Evolutionary conservation across 2,797 vertebrate species (phyloP), one percentile per base, ranked within the genome.

Genomic region (Poliocrania exsul): DNA sequence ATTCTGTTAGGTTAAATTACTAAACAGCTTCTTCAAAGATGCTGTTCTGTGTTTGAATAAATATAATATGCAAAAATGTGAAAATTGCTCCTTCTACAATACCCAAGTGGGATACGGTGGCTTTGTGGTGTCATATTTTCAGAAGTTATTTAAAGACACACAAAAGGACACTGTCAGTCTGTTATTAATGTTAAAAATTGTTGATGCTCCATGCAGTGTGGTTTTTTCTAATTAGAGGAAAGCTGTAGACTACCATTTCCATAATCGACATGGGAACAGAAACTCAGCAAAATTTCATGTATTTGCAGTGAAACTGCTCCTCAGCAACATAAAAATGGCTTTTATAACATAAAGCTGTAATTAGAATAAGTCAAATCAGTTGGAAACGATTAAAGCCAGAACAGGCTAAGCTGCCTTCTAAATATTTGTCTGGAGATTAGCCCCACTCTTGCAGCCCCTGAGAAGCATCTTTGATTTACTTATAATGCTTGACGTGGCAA

Each of bases 321-420:
- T 97, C 95, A 64, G 97, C 95, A 98, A 97, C 97, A 97, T 97
- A 97, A 97, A 98, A 98, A 98, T 97, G 97, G 97, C 97, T 98
- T 98, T 98, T 98, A 97, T 97, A 98, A 96, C 96, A 97, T 98
- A 98, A 98, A 98, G 94, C 97, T 98, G 97, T 98, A 98, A 98
- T 98, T 98, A 98, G 98, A 98, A 97, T 97, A 98, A 98, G 98
- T 98, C 98, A 98, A 98, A 98, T 98, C 97, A 98, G 98, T 98
- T 98, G 98, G 98, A 98, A 98, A 98, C 38, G 84, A 98, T 98
- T 98, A 98, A 98, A 98, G 94, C 97, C 92, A 88, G 97, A 97
- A 95, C 94, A 96, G 96, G 91, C 97, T 97, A 97, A 98, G 97
- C 97, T 97, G 97, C 96, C 98, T 98, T 97, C 97, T 98, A 97